Evolutionary conservation across 2,113 vertebrate species (phyloP).

Genomic region (Thalassoma bifasciatum): DNA sequence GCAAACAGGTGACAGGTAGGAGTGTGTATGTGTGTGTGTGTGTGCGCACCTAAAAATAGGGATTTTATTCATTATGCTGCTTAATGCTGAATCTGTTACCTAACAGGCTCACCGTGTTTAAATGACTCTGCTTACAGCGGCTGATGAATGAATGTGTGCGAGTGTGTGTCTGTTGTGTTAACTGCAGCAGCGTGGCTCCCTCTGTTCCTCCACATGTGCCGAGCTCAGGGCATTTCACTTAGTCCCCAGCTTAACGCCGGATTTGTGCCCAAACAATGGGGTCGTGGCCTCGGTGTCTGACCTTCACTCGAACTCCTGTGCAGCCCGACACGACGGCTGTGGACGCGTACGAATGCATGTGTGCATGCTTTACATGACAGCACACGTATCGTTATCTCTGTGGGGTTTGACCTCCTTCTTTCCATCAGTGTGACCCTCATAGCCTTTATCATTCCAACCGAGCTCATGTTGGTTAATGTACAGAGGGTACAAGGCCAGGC

Average conservation of each 20-base stretch:
- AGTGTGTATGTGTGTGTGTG: background rate
- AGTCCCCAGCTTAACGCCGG: constrained; percentile 89
- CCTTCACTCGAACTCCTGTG: constrained; percentile 83
- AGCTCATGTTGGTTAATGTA: background rate
- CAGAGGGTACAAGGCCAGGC: background rate
- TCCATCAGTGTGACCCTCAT: background rate
- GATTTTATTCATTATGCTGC: no score
- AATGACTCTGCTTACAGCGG: constrained; percentile 9
- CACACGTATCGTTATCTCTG: constrained; percentile 9
- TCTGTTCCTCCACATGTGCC: constrained; percentile 81
- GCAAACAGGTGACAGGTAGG: constrained; percentile 15
- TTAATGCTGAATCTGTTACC: no score
- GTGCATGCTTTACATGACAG: constrained; percentile 3
- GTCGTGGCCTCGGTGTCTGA: constrained; percentile 87
- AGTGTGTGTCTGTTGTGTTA: background rate
- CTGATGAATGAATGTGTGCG: constrained; percentile 34
- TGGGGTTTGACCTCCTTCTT: constrained; percentile 13
- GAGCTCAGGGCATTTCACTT: constrained; percentile 89
- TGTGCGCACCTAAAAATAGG: no score
- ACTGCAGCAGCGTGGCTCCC: constrained; percentile 32
- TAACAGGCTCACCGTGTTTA: background rate
- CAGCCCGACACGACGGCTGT: constrained; percentile 62
- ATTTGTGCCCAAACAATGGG: constrained; percentile 90
- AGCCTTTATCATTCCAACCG: background rate
- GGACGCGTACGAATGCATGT: constrained; percentile 11